Base-by-base conservation (phyloP, 2,797 vertebrate genomes). In the Chaetodon trifasciatus region DNA sequence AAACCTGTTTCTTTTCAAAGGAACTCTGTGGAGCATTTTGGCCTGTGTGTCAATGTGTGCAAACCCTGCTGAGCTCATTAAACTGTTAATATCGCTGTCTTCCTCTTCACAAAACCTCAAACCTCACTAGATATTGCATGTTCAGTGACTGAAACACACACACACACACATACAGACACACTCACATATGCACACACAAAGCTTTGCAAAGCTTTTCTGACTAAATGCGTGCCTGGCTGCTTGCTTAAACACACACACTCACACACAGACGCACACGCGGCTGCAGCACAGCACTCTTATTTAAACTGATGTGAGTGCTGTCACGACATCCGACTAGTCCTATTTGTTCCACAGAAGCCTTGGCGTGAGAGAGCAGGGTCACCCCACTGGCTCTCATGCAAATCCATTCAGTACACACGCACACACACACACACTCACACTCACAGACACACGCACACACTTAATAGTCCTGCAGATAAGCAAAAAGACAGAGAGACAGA, bases 261-360 rank as follows among this genome's bases (percentile, higher is more conserved):
- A 80, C 83, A 77, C 92, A 60, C 64, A 50, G 76, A 77, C 90
- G 79, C 86, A 87, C 52, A 66, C 84, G 70, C 56, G 80, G 73
- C 86, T 88, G 88, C 89, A 90, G 87, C 90, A 89, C 88, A 84
- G 89, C 86, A 89, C 88, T 95, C 95, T 95, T 95, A 93, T 93
- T 93, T 94, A 93, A 94, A 91, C 94, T 94, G 95, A 96, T 93
- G 95, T 95, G 91, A 93, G 90, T 79, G 93, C 86, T 95, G 95
- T 97, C 97, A 97, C 97, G 97, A 97, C 96, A 96, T 95, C 94
- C 91, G 86, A 91, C 91, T 85, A 91, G 88, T 94, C 89, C 93
- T 93, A 93, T 94, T 94, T 95, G 94, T 95, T 93, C 92, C 90
- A 92, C 94, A 92, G 92, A 92, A 94, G 91, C 93, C 86, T 89